Percentiles rank a stretch among this genome's conserved stretches.
These are phyloP conservation scores for Tetragnatha montana DNA, from an alignment of 2,888 invertebrate species.

Conservation along the genomic window DNA sequence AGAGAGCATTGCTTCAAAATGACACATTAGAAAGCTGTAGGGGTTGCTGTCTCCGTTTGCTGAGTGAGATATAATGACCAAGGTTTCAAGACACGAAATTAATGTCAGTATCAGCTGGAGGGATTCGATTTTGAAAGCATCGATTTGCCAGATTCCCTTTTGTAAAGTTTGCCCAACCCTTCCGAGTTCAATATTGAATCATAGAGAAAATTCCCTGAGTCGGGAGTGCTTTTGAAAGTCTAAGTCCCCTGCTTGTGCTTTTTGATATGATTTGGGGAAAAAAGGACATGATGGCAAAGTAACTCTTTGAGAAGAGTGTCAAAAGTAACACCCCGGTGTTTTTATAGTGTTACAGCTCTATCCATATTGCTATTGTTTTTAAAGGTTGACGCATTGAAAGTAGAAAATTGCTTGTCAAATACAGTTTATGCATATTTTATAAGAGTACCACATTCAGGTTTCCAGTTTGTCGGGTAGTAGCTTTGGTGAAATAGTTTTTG, in stretches of 20 bases:
- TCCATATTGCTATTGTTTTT: too few species aligned
- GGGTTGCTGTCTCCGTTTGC: constrained; percentile 23
- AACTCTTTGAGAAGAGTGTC: too few species aligned
- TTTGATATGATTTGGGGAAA: too few species aligned
- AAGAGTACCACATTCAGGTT: too few species aligned
- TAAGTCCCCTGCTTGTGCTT: neutral
- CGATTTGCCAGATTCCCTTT: constrained; percentile 6
- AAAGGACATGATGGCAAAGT: too few species aligned
- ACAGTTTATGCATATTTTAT: too few species aligned
- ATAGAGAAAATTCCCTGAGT: neutral
- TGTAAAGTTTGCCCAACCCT: neutral
- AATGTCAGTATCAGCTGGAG: constrained; percentile 66
- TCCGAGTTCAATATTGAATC: neutral
- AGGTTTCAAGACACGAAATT: constrained; percentile 57
- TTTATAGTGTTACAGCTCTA: too few species aligned
- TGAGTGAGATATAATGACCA: constrained; percentile 62
- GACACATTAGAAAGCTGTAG: constrained; percentile 48
- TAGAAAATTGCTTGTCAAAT: too few species aligned
- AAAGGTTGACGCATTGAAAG: too few species aligned
- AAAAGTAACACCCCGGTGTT: too few species aligned
- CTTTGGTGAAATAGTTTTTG: too few species aligned
- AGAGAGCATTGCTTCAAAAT: constrained; percentile 33
- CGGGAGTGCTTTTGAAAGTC: neutral
- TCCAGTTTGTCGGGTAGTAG: too few species aligned
- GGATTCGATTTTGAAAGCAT: constrained; percentile 62